Percentiles rank a stretch among this genome's conserved stretches.
Conservation (phyloP, 2,888 invertebrate species). For the Drosophila paranaensis region DNA sequence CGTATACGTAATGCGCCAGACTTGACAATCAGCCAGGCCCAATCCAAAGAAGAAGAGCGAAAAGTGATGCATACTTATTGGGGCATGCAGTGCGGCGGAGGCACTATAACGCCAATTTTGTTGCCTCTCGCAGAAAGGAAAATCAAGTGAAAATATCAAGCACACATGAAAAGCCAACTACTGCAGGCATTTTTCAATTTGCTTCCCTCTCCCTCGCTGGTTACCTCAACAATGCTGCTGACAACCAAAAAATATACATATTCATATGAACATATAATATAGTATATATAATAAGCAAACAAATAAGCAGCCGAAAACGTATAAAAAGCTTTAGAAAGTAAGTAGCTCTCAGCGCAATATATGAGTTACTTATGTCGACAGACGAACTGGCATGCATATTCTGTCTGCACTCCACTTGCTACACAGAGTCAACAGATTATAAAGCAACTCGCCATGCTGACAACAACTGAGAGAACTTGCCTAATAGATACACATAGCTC, state of each 20-base stretch:
- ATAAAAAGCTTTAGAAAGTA: constrained; percentile 16
- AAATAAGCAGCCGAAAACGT: constrained; percentile 28
- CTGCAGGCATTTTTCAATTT: constrained; percentile 74
- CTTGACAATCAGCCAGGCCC: constrained; percentile 49
- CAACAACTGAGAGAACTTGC: too few relatives aligned
- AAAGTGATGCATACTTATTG: constrained; percentile 70
- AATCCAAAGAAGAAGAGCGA: neutral
- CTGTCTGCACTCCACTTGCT: neutral
- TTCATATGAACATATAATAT: neutral
- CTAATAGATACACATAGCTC: too few relatives aligned
- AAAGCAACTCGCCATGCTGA: neutral
- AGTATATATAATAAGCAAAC: constrained; percentile 35
- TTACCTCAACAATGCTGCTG: constrained; percentile 42
- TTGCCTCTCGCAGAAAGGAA: constrained; percentile 12
- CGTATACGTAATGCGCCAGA: constrained; percentile 17
- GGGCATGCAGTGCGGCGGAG: constrained; percentile 52
- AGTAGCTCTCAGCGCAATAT: constrained; percentile 13
- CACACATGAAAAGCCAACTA: constrained; percentile 56
- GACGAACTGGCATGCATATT: neutral
- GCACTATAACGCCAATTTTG: constrained; percentile 42
- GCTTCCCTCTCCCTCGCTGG: constrained; percentile 56
- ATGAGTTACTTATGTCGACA: constrained; percentile 2
- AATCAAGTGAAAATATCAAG: constrained; percentile 44
- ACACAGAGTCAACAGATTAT: constrained; percentile 3
- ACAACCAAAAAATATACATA: constrained; percentile 1